Evolutionary conservation across 1,140 invertebrate species (phyloP), one percentile per base, ranked within the genome.

Genomic region (Solenopsis invicta): DNA sequence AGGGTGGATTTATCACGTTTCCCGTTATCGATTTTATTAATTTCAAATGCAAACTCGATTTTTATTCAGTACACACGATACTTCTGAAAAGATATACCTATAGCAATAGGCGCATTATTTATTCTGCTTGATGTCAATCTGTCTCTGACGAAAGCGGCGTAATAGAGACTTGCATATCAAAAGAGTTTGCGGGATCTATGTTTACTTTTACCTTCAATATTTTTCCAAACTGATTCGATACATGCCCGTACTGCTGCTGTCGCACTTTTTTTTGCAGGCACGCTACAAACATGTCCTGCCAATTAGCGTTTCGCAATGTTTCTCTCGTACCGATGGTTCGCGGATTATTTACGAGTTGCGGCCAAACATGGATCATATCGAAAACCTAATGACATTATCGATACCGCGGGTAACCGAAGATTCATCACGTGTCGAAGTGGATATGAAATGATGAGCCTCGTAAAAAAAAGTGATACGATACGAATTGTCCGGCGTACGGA

Each of bases 321-420:
- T 72, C 37, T 72, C 24, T 29, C 66, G 10, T 41, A 9, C 34
- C 48, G n/a, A 21, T 56, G n/a, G 24, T 61, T 8, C n/a, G 24
- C n/a, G 52, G 29, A 82, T 82, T 82, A 82, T 82, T 82, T 74
- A 82, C 71, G 24, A 82, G 69, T 18, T 56, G 24, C 56, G 54
- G 41, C 18, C 41, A 48, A 50, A 61, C 37, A 21, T 8, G 54
- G 12, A 34, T 74, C 41, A 21, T 29, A 50, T 18, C 52, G 66
- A 50, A 45, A 81, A 84, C 37, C 37, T 84, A 75, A 82, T 61
- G 67, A 41, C 69, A 61, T 75, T 61, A 61, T 84, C 69, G 69
- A 74, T 24, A 21, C n/a, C 13, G 54, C 24, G 80, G 52, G 12
- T 37, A 74, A 84, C n/a, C 80, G 41, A 50, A 54, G 21, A 81